phyloP scores from a whole-genome alignment of 2,888 invertebrate genomes.

The Hypomecis punctinalis region DNA sequence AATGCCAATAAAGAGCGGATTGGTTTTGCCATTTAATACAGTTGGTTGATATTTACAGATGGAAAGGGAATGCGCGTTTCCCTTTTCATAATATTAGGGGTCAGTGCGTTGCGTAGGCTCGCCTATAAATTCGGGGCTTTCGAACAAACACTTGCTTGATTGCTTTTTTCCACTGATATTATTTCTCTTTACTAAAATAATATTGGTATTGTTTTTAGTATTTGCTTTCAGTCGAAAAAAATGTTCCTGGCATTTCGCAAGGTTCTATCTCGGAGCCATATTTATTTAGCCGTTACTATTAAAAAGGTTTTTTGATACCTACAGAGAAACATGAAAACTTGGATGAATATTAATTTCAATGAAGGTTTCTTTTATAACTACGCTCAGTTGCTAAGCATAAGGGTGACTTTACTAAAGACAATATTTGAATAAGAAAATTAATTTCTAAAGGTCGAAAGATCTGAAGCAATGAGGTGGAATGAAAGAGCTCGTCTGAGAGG shows the following conservation, averaged over 20 bases:
- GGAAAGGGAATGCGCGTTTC: constrained; percentile 34
- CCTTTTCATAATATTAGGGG: constrained; percentile 40
- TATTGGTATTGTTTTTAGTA: constrained; percentile 14
- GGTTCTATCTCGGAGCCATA: constrained; percentile 9
- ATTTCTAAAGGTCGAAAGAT: constrained; percentile 28
- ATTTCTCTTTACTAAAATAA: constrained; percentile 13
- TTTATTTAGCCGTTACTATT: neutral
- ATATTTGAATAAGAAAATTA: constrained; percentile 33
- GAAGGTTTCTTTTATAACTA: constrained; percentile 12
- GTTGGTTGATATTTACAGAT: constrained; percentile 45
- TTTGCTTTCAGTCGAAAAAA: constrained; percentile 5
- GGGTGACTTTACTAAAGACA: constrained; percentile 17
- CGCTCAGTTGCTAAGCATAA: neutral
- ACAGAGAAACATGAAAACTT: neutral
- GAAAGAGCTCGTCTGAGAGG: constrained; percentile 26
- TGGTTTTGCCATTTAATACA: constrained; percentile 37
- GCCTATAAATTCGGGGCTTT: constrained; percentile 20
- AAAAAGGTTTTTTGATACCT: neutral
- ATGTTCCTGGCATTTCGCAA: constrained; percentile 2
- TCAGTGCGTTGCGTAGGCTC: constrained; percentile 27
- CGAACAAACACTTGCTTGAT: constrained; percentile 20
- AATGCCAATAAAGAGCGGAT: constrained; percentile 58
- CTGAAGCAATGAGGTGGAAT: constrained; percentile 32
- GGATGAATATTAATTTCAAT: neutral
- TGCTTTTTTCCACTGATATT: constrained; percentile 11